Evolutionary conservation across 2,797 vertebrate genomes (phyloP), one percentile per base, ranked within the genome.

Genomic region (Tympanoctomys barrerae): DNA sequence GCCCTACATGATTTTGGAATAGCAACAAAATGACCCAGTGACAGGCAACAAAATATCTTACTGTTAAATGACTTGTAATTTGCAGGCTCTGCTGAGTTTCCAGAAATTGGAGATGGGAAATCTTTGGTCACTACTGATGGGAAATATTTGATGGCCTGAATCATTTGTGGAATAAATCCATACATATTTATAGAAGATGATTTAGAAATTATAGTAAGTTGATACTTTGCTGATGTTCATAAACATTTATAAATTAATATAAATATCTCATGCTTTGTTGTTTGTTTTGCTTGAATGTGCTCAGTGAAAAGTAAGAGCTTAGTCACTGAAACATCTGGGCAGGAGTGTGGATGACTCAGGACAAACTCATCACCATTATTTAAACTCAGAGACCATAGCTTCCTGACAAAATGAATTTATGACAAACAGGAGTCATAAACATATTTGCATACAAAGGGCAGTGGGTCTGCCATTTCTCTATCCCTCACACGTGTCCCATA

Each of bases 291-390:
- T 95, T 61, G 54, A 84, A 91, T 33, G 75, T 70, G 81, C 84
- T 89, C 87, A 77, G 87, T 96, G 92, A 82, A 85, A 97, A 96
- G 90, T 89, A 96, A 96, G 70, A 9, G 0, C 91, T 98, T 95
- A 96, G 89, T 98, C 96, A 97, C 92, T 96, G 89, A 97, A 96
- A 95, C 96, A 96, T 96, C 97, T 94, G 96, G 96, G 73, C 54
- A 95, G 96, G 61, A 88, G 4, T 77, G 52, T n/a, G 61, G 89
- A 89, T 97, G 97, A 97, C 87, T 97, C 96, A 96, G 91, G 61
- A 88, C 85, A 96, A 95, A 64, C 75, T 90, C 96, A 96, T 96
- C 57, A 92, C 90, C 82, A 14, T 92, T 92, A 93, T 24, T 79
- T 87, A 96, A 91, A 96, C 89, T 92, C 75, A 84, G 87, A 94